Percentiles rank a stretch among this genome's conserved stretches.
Conservation (phyloP, 53 echinoderm and acorn worm species). For the Stichopus horrens region DNA sequence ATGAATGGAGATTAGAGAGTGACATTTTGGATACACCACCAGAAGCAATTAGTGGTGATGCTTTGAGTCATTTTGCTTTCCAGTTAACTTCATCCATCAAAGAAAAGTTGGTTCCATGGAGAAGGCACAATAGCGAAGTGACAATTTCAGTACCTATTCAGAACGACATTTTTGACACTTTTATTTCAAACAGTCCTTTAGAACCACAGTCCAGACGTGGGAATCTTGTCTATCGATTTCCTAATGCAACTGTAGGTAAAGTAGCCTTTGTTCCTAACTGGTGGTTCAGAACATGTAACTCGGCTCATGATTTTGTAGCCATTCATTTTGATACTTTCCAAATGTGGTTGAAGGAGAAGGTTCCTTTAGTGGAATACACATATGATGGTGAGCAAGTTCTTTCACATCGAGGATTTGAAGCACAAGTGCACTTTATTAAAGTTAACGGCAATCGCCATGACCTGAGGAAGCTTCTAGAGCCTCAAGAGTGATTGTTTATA, state of each 20-base stretch:
- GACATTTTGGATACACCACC: slow-evolving; percentile 1
- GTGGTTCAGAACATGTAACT: slow-evolving; percentile 18
- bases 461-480: neutral
- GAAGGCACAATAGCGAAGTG: neutral
- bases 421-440: neutral
- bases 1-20: slow-evolving; percentile 8
- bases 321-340: slow-evolving; percentile 29
- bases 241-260: slow-evolving; percentile 17
- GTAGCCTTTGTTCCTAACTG: slow-evolving; percentile 30
- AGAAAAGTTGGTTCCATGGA: slow-evolving; percentile 11
- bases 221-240: slow-evolving; percentile 6
- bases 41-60: slow-evolving; percentile 2
- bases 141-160: slow-evolving; percentile 11
- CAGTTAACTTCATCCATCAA: slow-evolving; percentile 16
- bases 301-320: slow-evolving; percentile 15
- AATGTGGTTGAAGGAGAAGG: slow-evolving; percentile 17
- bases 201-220: neutral
- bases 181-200: neutral
- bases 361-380: slow-evolving; percentile 1
- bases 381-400: slow-evolving; percentile 12
- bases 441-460: neutral
- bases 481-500: neutral
- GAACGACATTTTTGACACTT: slow-evolving; percentile 11
- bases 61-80: neutral
- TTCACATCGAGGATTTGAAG: neutral